Evolutionary conservation across 2,113 vertebrate species (phyloP).

Genomic region (Typhlomys cinereus): DNA sequence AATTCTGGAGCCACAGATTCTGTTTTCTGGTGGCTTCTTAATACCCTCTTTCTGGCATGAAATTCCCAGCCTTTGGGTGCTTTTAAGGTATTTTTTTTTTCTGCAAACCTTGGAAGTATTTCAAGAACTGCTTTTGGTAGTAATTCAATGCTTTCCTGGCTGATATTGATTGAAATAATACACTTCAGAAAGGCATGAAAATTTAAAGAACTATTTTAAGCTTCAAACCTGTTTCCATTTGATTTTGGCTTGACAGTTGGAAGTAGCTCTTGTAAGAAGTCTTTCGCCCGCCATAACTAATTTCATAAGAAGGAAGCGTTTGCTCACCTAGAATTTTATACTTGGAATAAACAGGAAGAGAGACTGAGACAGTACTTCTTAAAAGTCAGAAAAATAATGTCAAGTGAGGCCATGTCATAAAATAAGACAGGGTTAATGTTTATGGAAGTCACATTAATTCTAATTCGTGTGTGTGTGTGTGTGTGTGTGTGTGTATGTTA

Average conservation of each 20-base stretch:
- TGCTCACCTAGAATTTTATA: slow-evolving; percentile 51
- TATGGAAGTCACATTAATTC: background rate
- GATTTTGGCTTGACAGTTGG: slow-evolving; percentile 64
- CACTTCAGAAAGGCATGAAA: slow-evolving; percentile 75
- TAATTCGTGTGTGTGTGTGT: background rate
- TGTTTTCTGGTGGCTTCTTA: background rate
- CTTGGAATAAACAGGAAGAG: slow-evolving; percentile 18
- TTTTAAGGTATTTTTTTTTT: background rate
- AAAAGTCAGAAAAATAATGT: slow-evolving; percentile 28
- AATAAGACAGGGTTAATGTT: slow-evolving; percentile 4
- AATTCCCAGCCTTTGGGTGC: slow-evolving; percentile 34
- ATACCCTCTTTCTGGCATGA: background rate
- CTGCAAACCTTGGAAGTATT: slow-evolving; percentile 54
- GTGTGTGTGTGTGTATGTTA: background rate
- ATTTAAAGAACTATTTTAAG: slow-evolving; percentile 78
- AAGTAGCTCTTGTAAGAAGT: slow-evolving; percentile 60
- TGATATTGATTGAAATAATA: slow-evolving; percentile 75
- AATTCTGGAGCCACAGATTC: background rate
- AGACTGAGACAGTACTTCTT: background rate
- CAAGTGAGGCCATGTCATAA: background rate
- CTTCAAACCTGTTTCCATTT: slow-evolving; percentile 73
- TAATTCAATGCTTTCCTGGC: slow-evolving; percentile 73
- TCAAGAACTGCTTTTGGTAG: slow-evolving; percentile 65
- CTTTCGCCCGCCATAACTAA: slow-evolving; percentile 58
- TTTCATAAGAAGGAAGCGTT: slow-evolving; percentile 49